Percentiles rank a stretch among this genome's conserved stretches.
These are phyloP conservation scores for Pholis gunnellus DNA, from an alignment of 2,113 vertebrate species.

Conservation along the genomic window DNA sequence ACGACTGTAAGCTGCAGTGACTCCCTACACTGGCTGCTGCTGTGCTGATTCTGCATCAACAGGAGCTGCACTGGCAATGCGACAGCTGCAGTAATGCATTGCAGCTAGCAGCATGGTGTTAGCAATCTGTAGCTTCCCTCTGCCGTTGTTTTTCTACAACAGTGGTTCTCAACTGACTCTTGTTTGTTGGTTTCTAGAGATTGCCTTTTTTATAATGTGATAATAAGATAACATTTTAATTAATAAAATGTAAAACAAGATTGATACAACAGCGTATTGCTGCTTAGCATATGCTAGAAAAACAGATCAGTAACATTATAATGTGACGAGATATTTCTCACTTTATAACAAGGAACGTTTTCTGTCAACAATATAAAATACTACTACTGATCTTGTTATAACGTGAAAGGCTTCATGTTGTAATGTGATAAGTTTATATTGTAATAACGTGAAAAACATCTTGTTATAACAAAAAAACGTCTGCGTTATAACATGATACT, in stretches of 20 bases:
- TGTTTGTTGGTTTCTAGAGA: not conserved
- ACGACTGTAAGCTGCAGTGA: constrained; percentile 17
- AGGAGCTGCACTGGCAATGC: constrained; percentile 65
- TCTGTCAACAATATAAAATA: not conserved
- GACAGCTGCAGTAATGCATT: constrained; percentile 54
- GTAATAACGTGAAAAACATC: not conserved
- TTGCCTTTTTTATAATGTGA: constrained; percentile 36
- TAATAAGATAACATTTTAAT: constrained; percentile 4
- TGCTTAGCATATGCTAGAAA: not conserved
- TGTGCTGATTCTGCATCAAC: constrained; percentile 44
- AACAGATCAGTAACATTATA: not conserved
- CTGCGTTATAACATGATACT: not conserved
- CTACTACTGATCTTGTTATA: not conserved
- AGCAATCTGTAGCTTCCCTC: constrained; percentile 35
- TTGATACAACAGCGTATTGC: not conserved
- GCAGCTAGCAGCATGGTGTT: constrained; percentile 42
- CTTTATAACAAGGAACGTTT: not conserved
- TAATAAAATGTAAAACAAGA: constrained; percentile 15
- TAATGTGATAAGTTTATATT: not conserved
- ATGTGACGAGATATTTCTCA: not conserved
- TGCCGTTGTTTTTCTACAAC: constrained; percentile 9
- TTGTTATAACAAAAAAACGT: not conserved
- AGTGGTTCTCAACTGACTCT: constrained; percentile 62
- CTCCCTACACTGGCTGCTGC: constrained; percentile 21
- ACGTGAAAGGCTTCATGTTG: not conserved